Evolutionary conservation across 1,140 invertebrate genomes (phyloP).

Genomic region (Zelostemma sp.): DNA sequence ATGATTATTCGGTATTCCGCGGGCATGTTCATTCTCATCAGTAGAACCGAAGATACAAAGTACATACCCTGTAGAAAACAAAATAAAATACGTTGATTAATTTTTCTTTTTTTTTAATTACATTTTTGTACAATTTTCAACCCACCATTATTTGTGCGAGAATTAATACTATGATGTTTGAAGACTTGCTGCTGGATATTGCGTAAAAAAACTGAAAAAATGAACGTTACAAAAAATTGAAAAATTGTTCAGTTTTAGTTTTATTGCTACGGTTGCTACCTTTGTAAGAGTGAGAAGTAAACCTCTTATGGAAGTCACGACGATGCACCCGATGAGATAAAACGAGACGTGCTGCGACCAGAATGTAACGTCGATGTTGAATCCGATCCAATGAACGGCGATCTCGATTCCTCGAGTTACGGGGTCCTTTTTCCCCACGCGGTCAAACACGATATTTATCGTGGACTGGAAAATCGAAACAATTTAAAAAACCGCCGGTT

Average conservation of each 20-base stretch:
- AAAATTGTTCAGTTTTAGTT: conserved; percentile 11
- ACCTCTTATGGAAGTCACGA: conserved; percentile 97
- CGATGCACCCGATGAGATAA: conserved; percentile 96
- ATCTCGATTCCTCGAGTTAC: conserved; percentile 98
- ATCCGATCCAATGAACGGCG: conserved; percentile 96
- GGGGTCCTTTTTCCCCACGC: conserved; percentile 98
- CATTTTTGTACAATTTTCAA: conserved; percentile 21
- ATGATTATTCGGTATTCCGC: conserved; percentile 97
- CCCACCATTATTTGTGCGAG: conserved; percentile 97
- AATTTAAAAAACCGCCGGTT: conserved; percentile 30
- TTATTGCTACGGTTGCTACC: conserved; percentile 71
- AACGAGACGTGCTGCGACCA: conserved; percentile 99
- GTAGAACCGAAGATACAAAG: conserved; percentile 96
- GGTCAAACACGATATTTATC: conserved; percentile 98
- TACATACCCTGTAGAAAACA: conserved; percentile 91
- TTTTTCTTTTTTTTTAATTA: too few relatives aligned
- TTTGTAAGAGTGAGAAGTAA: conserved; percentile 97
- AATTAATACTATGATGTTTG: conserved; percentile 97
- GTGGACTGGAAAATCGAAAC: conserved; percentile 79
- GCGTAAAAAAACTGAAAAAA: conserved; percentile 97
- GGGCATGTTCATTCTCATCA: conserved; percentile 99
- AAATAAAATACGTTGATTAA: conserved; percentile 14
- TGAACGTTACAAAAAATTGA: conserved; percentile 28
- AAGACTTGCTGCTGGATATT: conserved; percentile 99
- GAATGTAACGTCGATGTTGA: conserved; percentile 96